Conservation (phyloP, 2,113 vertebrate genomes). For the Pimephales promelas region DNA sequence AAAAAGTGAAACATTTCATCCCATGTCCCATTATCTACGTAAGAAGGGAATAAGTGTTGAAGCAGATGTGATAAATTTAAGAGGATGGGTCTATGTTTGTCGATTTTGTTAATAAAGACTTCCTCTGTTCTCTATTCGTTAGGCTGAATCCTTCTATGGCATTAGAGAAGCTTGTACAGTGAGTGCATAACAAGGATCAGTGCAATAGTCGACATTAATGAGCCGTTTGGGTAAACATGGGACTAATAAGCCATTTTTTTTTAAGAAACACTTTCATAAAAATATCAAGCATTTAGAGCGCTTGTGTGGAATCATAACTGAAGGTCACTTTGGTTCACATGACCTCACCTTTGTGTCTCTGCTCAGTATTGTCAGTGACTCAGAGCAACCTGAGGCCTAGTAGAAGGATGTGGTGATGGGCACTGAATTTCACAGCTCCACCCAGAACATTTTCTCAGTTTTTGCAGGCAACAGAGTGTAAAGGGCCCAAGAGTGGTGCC, state of each 20-base stretch:
- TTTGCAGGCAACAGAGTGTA: slow-evolving; percentile 47
- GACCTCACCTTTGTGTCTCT: slow-evolving; percentile 11
- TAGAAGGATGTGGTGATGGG: slow-evolving; percentile 2
- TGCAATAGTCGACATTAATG: neutral
- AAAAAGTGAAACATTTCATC: slow-evolving; percentile 63
- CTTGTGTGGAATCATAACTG: neutral
- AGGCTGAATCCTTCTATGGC: slow-evolving; percentile 40
- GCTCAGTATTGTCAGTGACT: neutral
- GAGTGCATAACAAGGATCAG: neutral
- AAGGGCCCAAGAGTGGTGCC: slow-evolving; percentile 34
- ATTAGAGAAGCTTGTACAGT: neutral
- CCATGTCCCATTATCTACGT: slow-evolving; percentile 59
- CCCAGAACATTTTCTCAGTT: slow-evolving; percentile 53
- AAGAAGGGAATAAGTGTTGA: slow-evolving; percentile 53
- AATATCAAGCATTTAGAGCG: neutral
- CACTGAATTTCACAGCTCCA: slow-evolving; percentile 27
- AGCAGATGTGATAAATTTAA: slow-evolving; percentile 54
- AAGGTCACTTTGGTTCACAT: slow-evolving; percentile 14
- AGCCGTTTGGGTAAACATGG: neutral
- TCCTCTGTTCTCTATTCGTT: slow-evolving; percentile 44
- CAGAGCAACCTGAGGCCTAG: neutral
- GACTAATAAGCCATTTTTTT: neutral
- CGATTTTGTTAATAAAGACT: slow-evolving; percentile 61
- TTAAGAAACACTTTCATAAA: neutral
- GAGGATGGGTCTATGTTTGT: no score